Conservation (phyloP, 23 tunicate genomes). For the Halocynthia roretzi region DNA sequence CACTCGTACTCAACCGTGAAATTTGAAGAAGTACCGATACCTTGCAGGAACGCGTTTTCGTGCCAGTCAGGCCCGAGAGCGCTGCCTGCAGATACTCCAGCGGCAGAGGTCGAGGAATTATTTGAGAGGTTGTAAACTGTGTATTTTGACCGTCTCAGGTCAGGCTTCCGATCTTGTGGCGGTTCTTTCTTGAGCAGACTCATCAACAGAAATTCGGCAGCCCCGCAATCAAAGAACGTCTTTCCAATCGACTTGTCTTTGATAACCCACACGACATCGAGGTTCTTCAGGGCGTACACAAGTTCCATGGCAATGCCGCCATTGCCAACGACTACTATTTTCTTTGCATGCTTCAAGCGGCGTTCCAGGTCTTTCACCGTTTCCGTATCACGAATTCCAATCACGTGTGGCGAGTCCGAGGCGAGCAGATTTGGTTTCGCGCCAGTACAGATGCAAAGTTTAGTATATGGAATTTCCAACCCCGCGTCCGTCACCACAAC, state of each 20-base stretch:
- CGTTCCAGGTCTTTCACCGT: slow-evolving; percentile 53
- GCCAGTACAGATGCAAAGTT: slow-evolving; percentile 81
- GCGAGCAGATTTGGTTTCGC: slow-evolving; percentile 54
- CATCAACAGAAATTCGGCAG: slow-evolving; percentile 72
- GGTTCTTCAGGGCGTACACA: slow-evolving; percentile 46
- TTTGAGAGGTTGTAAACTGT: slow-evolving; percentile 17
- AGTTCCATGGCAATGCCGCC: slow-evolving; percentile 91
- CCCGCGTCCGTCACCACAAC: slow-evolving; percentile 27
- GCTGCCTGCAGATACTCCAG: slow-evolving; percentile 32
- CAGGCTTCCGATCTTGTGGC: slow-evolving; percentile 1
- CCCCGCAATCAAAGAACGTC: slow-evolving; percentile 85
- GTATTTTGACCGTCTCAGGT: slow-evolving; percentile 16
- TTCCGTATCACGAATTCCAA: slow-evolving; percentile 75
- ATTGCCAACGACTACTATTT: slow-evolving; percentile 77
- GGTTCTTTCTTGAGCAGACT: slow-evolving; percentile 21
- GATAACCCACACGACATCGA: slow-evolving; percentile 72
- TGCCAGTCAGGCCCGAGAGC: slow-evolving; percentile 97
- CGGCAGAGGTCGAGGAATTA: slow-evolving; percentile 6
- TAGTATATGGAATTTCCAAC: slow-evolving; percentile 25
- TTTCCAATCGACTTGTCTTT: slow-evolving; percentile 72
- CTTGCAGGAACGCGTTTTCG: slow-evolving; percentile 27
- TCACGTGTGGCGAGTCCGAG: slow-evolving; percentile 40
- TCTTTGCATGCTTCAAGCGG: slow-evolving; percentile 26
- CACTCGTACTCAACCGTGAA: slow-evolving; percentile 45
- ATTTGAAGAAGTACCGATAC: not conserved